Conservation (phyloP, 2,888 invertebrate genomes). For the Gnatocerus cornutus region DNA sequence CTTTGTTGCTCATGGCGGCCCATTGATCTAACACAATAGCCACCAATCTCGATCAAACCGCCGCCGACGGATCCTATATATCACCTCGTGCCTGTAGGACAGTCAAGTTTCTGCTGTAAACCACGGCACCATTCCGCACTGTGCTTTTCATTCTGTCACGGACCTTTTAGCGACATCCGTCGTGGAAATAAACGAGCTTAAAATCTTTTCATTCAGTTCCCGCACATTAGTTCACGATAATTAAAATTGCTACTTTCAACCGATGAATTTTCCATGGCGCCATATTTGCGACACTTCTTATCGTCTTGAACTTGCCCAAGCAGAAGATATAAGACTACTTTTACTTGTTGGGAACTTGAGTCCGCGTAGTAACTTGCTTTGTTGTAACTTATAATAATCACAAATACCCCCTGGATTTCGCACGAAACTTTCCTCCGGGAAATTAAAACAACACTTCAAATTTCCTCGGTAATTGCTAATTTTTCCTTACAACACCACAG, state of each 20-base stretch:
- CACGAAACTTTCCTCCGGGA: constrained; percentile 19
- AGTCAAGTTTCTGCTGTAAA: constrained; percentile 37
- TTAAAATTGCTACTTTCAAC: neutral
- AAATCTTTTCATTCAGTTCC: constrained; percentile 23
- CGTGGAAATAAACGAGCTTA: constrained; percentile 31
- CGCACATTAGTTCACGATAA: neutral
- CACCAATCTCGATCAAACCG: constrained; percentile 64
- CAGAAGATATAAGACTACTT: constrained; percentile 43
- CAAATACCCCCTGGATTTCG: constrained; percentile 30
- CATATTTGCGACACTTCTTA: constrained; percentile 35
- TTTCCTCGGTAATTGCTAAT: constrained; percentile 14
- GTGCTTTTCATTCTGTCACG: constrained; percentile 32
- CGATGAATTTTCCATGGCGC: neutral
- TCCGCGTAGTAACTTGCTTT: constrained; percentile 14
- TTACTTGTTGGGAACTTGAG: constrained; percentile 38
- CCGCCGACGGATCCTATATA: constrained; percentile 56
- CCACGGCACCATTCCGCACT: constrained; percentile 24
- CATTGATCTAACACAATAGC: constrained; percentile 66
- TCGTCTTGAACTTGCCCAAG: constrained; percentile 42
- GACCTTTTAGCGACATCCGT: constrained; percentile 33
- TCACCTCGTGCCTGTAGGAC: constrained; percentile 48
- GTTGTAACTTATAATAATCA: constrained; percentile 41
- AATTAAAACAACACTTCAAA: constrained; percentile 32
- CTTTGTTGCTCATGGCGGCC: constrained; percentile 59
- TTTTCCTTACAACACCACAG: neutral